These are phyloP conservation scores for Cryptotermes secundus DNA, from an alignment of 1,140 invertebrate genomes.

Conservation along the genomic window DNA sequence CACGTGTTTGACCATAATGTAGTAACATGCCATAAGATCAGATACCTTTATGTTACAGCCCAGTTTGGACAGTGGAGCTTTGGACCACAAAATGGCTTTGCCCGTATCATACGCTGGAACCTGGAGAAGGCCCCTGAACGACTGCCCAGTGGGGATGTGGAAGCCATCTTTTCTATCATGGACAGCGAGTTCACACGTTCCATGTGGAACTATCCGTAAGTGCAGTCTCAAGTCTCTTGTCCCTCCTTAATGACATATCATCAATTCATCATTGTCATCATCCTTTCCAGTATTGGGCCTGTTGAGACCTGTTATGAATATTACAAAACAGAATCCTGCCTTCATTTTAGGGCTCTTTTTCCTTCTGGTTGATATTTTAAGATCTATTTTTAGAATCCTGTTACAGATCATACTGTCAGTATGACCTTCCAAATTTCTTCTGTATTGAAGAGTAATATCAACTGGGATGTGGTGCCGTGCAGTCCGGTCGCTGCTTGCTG, in stretches of 20 bases:
- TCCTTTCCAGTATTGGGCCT: too few relatives aligned
- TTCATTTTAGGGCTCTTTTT: too few relatives aligned
- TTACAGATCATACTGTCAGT: neutral
- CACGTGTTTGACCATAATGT: too few relatives aligned
- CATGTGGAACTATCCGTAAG: conserved; percentile 91
- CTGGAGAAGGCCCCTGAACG: conserved; percentile 84
- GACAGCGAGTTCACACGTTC: conserved; percentile 89
- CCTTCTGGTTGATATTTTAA: too few relatives aligned
- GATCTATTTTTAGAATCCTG: neutral
- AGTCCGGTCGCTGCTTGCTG: too few relatives aligned
- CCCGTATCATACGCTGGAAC: conserved; percentile 85
- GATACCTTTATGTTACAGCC: conserved; percentile 57
- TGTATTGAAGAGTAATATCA: too few relatives aligned
- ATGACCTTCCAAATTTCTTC: too few relatives aligned
- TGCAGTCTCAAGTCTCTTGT: conserved; percentile 24
- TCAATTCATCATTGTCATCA: too few relatives aligned
- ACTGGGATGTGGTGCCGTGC: too few relatives aligned
- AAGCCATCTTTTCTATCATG: conserved; percentile 86
- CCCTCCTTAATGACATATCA: neutral
- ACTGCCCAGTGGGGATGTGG: conserved; percentile 83
- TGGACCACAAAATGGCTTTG: conserved; percentile 93
- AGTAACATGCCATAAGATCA: too few relatives aligned
- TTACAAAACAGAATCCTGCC: too few relatives aligned
- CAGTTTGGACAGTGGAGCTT: conserved; percentile 92
- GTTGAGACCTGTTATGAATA: too few relatives aligned